Evolutionary conservation across 1,140 invertebrate genomes (phyloP).

Genomic region (Himalopsyche phryganea): DNA sequence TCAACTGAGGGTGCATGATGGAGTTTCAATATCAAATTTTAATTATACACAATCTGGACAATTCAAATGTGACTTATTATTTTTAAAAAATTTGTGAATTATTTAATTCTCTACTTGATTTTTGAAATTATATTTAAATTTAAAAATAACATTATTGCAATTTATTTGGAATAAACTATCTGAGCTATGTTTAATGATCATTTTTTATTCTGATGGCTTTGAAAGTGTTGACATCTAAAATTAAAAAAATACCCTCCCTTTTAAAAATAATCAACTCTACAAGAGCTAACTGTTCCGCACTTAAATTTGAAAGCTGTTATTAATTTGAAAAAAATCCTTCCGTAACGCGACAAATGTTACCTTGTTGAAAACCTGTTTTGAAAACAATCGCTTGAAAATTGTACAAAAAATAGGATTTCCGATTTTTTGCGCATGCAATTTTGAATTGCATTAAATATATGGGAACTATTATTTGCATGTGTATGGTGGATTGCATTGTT

Average conservation of each 20-base stretch:
- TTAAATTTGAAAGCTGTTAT: slow-evolving; percentile 13
- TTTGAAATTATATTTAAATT: no score
- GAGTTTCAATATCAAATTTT: no score
- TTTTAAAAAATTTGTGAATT: no score
- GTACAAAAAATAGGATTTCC: slow-evolving; percentile 7
- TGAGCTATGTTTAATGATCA: no score
- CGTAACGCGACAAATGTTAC: neutral
- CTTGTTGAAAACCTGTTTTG: slow-evolving; percentile 15
- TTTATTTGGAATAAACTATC: neutral
- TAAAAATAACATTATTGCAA: neutral
- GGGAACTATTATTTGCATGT: neutral
- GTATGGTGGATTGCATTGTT: neutral
- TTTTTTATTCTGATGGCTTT: no score
- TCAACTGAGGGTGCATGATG: no score
- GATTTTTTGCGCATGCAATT: slow-evolving; percentile 4
- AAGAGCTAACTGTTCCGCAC: slow-evolving; percentile 5
- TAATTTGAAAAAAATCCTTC: slow-evolving; percentile 15
- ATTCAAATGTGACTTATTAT: no score
- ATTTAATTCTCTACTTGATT: no score
- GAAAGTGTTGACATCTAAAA: neutral
- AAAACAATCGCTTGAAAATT: slow-evolving; percentile 18
- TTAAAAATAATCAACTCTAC: neutral
- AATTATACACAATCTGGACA: no score
- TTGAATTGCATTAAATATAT: neutral
- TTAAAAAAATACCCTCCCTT: neutral